A percentile compares a stretch with the other conserved stretches of the same genome.
phyloP scores from a whole-genome alignment of 1,140 invertebrate genomes.

The Aphaenogaster rudis region DNA sequence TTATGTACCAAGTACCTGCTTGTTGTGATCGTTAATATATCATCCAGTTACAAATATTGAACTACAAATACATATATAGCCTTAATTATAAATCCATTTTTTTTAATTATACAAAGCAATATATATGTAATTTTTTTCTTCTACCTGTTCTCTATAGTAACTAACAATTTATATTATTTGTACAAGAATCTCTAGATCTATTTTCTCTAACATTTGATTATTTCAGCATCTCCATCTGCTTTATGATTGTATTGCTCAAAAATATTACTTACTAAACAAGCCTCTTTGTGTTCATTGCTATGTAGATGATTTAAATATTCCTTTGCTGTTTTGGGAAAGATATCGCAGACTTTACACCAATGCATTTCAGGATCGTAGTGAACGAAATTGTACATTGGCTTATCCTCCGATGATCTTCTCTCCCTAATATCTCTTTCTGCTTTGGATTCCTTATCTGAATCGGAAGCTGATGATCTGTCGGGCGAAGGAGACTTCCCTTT shows the following conservation, averaged over 20 bases:
- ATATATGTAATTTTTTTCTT: constrained; percentile 66
- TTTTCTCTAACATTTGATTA: constrained; percentile 52
- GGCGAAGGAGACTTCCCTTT: constrained; percentile 82
- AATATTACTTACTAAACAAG: constrained; percentile 86
- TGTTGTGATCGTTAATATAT: constrained; percentile 71
- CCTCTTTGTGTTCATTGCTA: constrained; percentile 91
- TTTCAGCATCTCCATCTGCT: constrained; percentile 27
- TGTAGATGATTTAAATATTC: constrained; percentile 95
- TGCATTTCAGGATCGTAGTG: constrained; percentile 96
- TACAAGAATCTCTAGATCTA: constrained; percentile 31
- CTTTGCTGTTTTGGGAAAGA: constrained; percentile 94
- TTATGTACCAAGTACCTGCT: constrained; percentile 76
- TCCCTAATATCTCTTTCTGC: constrained; percentile 80
- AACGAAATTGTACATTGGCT: constrained; percentile 91
- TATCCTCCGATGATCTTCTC: constrained; percentile 76
- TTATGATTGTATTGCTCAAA: constrained; percentile 51
- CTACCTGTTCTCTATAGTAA: constrained; percentile 67
- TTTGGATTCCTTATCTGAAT: constrained; percentile 85
- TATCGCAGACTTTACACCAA: constrained; percentile 94
- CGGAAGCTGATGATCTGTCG: constrained; percentile 77
- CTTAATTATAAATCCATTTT: constrained; percentile 71
- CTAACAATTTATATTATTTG: constrained; percentile 67
- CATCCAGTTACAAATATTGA: constrained; percentile 75
- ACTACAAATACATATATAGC: constrained; percentile 73
- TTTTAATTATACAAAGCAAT: constrained; percentile 56